Base-by-base conservation (phyloP, 2,888 invertebrate species). In the Parelbella ahira region DNA sequence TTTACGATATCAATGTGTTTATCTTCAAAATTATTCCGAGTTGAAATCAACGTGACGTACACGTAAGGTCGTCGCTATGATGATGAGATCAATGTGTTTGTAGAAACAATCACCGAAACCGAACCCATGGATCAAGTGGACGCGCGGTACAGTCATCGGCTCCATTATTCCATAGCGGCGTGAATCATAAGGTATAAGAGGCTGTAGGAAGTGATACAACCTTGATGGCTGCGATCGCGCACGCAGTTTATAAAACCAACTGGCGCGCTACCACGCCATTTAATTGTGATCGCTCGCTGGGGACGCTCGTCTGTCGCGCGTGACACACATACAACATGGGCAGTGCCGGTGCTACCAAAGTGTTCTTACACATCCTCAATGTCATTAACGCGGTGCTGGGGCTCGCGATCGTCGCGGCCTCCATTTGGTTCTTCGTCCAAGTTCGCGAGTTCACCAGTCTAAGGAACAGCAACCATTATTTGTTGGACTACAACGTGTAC, bases 401-500 rank as follows among this genome's bases (percentile, higher is more conserved):
- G 0, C 39, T 82, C 2, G 73, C 60, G 0, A 53, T 81, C 15
- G 65, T 75, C 1, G 61, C 68, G 0, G 64, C 68, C 0, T 65
- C 79, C 0, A 68, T 82, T 45, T 83, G 82, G 74, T 80, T 74
- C 65, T 82, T 78, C 51, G 61, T 74, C 1, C 72, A 83, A 50
- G 60, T 83, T 3, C 57, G 71, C 49, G 54, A 58, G 27, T 62
- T 83, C 43, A 79, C 78, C 0, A 67, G 60, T 2, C 48, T 83
- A 6, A 54, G 83, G 3, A 81, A 83, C 47, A 54, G 63, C 21
- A 81, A 80, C 58, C 86, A 86, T 37, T 86, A 86, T 18, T 49
- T 80, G 0, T 57, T 86, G 47, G 84, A 87, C 50, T 87, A 81
- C 65, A 73, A 66, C 7, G 68, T 87, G 44, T 82, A 83, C 46